Evolutionary conservation across 2,797 vertebrate genomes (phyloP).

Genomic region (Sebastes umbrosus): DNA sequence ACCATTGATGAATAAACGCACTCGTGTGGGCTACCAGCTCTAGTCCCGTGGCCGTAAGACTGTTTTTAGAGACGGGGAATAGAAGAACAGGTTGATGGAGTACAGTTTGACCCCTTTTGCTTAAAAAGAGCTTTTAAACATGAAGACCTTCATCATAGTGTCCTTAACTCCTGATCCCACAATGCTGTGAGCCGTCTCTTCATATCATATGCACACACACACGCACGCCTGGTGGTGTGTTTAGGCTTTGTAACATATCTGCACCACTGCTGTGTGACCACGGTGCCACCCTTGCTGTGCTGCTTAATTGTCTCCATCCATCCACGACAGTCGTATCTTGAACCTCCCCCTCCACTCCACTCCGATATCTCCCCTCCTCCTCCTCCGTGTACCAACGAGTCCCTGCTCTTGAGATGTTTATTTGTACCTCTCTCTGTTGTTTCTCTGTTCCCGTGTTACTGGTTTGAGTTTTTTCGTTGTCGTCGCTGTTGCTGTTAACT

Average conservation of each 20-base stretch:
- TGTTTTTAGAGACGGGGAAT: constrained; percentile 61
- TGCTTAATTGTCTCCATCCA: constrained; percentile 66
- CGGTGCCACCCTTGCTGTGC: constrained; percentile 63
- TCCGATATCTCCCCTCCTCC: neutral
- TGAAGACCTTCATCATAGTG: constrained; percentile 52
- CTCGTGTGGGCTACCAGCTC: constrained; percentile 27
- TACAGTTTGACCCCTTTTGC: constrained; percentile 3
- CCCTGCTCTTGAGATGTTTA: constrained; percentile 64
- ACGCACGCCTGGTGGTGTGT: constrained; percentile 62
- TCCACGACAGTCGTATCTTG: constrained; percentile 48
- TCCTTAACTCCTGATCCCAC: constrained; percentile 61
- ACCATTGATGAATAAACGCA: constrained; percentile 6
- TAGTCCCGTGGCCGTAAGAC: constrained; percentile 60
- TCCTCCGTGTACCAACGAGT: constrained; percentile 4
- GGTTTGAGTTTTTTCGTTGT: constrained; percentile 66
- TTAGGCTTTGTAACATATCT: constrained; percentile 77
- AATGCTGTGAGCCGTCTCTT: constrained; percentile 69
- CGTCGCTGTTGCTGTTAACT: constrained; percentile 61
- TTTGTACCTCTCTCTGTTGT: constrained; percentile 71
- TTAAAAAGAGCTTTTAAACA: constrained; percentile 35
- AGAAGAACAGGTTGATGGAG: constrained; percentile 7
- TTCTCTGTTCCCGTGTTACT: constrained; percentile 66
- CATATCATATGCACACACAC: constrained; percentile 66
- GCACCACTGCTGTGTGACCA: constrained; percentile 70
- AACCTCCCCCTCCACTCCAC: neutral